A percentile compares a stretch with the other conserved stretches of the same genome.
phyloP scores from a whole-genome alignment of 2,113 vertebrate genomes.

The Antennarius striatus region DNA sequence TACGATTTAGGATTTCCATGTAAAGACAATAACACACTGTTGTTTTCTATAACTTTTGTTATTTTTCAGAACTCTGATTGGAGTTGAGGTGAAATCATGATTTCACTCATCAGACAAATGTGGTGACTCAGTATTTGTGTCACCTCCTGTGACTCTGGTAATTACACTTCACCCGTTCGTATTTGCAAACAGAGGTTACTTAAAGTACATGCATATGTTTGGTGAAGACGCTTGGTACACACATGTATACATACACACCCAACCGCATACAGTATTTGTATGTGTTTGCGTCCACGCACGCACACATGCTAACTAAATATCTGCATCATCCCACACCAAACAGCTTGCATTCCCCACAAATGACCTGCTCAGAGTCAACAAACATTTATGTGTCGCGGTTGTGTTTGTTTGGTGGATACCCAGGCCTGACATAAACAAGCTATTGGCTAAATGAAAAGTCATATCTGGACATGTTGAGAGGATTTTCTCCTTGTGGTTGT shows the following conservation, averaged over 20 bases:
- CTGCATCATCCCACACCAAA: conserved; percentile 52
- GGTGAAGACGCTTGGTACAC: conserved; percentile 44
- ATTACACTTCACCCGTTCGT: conserved; percentile 71
- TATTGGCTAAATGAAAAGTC: conserved; percentile 47
- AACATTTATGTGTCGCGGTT: conserved; percentile 43
- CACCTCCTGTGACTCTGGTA: conserved; percentile 67
- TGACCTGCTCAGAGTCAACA: conserved; percentile 61
- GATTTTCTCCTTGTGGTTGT: neutral
- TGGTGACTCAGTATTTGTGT: conserved; percentile 70
- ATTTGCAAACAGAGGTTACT: conserved; percentile 67
- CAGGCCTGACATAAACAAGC: conserved; percentile 46
- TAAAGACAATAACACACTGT: conserved; percentile 17
- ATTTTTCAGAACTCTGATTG: conserved; percentile 27
- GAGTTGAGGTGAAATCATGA: conserved; percentile 32
- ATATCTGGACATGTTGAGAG: conserved; percentile 23
- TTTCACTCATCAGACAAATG: conserved; percentile 69
- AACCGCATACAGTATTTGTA: conserved; percentile 9
- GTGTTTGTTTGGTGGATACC: conserved; percentile 58
- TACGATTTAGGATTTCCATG: conserved; percentile 12
- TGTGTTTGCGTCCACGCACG: conserved; percentile 28
- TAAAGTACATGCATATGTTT: conserved; percentile 67
- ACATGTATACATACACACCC: conserved; percentile 31
- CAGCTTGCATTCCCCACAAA: conserved; percentile 62
- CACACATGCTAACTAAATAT: conserved; percentile 50
- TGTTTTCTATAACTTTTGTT: conserved; percentile 29